A percentile compares a stretch with the other conserved stretches of the same genome.
phyloP scores from a whole-genome alignment of 2,888 invertebrate species.

The Amphimallon solstitiale region DNA sequence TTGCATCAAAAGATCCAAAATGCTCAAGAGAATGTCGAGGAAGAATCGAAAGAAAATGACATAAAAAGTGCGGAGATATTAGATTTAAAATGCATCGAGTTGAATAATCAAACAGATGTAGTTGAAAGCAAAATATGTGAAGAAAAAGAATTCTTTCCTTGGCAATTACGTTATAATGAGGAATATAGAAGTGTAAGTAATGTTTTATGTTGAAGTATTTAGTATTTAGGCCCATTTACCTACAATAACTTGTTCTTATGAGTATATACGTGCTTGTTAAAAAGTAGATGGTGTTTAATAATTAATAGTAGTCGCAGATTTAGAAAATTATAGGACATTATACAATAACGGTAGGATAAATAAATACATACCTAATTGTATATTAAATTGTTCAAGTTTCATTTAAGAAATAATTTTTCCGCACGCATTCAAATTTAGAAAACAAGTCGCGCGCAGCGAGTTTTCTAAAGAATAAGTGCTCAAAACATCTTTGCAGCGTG shows the following conservation, averaged over 20 bases:
- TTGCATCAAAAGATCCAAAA: background rate
- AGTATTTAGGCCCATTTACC: background rate
- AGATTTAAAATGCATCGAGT: constrained; percentile 4
- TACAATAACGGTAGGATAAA: too few relatives aligned
- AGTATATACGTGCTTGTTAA: too few relatives aligned
- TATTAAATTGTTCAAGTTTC: too few relatives aligned
- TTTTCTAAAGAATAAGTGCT: too few relatives aligned
- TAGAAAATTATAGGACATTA: too few relatives aligned
- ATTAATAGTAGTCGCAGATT: too few relatives aligned
- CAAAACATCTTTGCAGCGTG: too few relatives aligned
- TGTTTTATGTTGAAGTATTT: background rate
- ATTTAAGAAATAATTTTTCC: too few relatives aligned
- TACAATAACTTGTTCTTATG: background rate
- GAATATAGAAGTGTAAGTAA: constrained; percentile 47
- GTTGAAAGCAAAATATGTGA: background rate
- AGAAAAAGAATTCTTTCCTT: constrained; percentile 42
- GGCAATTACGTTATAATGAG: constrained; percentile 39
- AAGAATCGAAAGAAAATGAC: background rate
- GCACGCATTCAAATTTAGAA: too few relatives aligned
- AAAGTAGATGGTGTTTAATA: too few relatives aligned
- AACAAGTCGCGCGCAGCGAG: too few relatives aligned
- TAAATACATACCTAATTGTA: too few relatives aligned
- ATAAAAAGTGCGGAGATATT: background rate
- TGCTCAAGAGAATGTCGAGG: background rate
- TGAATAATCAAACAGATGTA: background rate